A percentile compares a stretch with the other conserved stretches of the same genome.
Evolutionary conservation across 2,113 vertebrate genomes (phyloP).

Genomic region (Craseonycteris thonglongyai): DNA sequence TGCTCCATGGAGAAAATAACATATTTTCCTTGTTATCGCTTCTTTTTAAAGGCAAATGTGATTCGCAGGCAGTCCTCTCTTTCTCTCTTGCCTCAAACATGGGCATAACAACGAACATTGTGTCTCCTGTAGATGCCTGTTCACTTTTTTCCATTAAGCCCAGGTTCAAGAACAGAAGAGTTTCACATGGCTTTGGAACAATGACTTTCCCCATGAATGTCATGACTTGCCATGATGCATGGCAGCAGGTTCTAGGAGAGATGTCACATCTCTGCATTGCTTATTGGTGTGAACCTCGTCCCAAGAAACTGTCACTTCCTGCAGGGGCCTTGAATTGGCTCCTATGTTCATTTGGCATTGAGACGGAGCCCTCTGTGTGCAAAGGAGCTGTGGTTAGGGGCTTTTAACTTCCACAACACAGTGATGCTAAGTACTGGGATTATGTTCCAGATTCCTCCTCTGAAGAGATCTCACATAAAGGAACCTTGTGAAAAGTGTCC

Average conservation of each 20-base stretch:
- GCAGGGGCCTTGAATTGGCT: background rate
- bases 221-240: background rate
- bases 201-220: background rate
- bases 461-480: background rate
- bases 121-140: background rate
- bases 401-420: background rate
- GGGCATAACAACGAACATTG: background rate
- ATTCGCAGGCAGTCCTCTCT: background rate
- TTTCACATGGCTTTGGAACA: background rate
- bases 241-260: background rate
- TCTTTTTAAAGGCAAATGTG: background rate
- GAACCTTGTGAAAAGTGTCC: background rate
- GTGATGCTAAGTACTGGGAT: background rate
- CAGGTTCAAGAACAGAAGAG: background rate
- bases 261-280: background rate
- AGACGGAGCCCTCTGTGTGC: background rate
- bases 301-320: background rate
- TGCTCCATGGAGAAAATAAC: background rate
- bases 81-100: background rate
- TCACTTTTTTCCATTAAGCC: background rate
- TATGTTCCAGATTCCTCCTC: background rate
- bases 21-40: background rate
- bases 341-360: background rate
- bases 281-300: background rate
- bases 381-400: background rate